Percentiles rank a stretch among this genome's conserved stretches.
Conservation (phyloP, 1,140 invertebrate genomes). For the Magallana ariakensis region DNA sequence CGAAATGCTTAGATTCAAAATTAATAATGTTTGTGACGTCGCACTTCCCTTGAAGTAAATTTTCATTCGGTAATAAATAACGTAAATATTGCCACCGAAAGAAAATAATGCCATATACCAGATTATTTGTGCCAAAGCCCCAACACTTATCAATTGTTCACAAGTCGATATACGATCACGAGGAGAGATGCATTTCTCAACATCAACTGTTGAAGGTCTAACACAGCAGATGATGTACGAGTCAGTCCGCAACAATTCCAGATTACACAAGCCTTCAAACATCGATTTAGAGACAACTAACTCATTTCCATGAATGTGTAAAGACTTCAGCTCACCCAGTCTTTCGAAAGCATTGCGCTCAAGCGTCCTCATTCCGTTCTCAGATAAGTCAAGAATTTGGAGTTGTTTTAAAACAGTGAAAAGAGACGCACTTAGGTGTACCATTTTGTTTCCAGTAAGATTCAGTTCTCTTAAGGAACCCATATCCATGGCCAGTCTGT, state of each 20-base stretch:
- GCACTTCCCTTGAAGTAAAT: not conserved
- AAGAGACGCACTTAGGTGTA: too few relatives aligned
- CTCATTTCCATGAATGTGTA: not conserved
- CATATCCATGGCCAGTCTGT: too few relatives aligned
- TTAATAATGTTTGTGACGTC: conserved; percentile 48
- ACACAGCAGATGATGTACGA: not conserved
- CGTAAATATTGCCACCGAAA: not conserved
- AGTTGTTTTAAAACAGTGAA: too few relatives aligned
- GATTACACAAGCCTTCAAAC: not conserved
- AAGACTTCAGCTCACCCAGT: too few relatives aligned
- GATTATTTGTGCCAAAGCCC: not conserved
- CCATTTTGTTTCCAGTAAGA: too few relatives aligned
- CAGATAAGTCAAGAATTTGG: too few relatives aligned
- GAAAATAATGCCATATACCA: not conserved
- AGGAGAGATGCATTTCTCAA: not conserved
- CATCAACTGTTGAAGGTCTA: not conserved
- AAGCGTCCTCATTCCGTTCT: too few relatives aligned
- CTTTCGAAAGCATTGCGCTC: too few relatives aligned
- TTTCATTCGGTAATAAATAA: not conserved
- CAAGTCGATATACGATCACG: not conserved
- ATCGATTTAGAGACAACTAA: not conserved
- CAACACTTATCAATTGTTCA: not conserved
- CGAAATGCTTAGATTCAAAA: conserved; percentile 62
- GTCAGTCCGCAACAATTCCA: not conserved
- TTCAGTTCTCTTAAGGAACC: too few relatives aligned